Evolutionary conservation across 2,113 vertebrate species (phyloP), one percentile per base, ranked within the genome.

Genomic region (Nycticryphes semicollaris): DNA sequence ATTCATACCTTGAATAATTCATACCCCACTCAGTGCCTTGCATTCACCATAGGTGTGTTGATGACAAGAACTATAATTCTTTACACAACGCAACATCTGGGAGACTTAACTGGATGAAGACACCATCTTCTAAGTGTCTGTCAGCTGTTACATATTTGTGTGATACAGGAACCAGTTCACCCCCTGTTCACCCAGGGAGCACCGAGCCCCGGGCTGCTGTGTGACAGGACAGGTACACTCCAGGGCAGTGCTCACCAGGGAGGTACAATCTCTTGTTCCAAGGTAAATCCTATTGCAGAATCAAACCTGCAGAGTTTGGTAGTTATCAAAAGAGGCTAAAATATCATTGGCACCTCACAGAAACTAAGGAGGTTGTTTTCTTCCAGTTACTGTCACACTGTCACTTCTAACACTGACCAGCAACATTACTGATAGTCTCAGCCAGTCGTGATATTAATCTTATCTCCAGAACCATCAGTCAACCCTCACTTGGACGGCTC

Each of bases 191-290:
- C 17, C 31, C 53, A 62, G 69, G 41, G 22, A 41, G 30, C 33
- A 5, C 51, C 41, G 86, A 88, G 47, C 68, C 53, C 1, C 1
- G 63, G 72, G 68, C 77, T 89, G 28, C 78, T 47, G 70, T 53
- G 62, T 56, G 78, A n/a, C 70, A 10, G 48, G 39, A 0, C 7
- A 0, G 10, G 25, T 9, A 39, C 1, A 12, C 35, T 60, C 35
- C 2, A 6, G 27, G 37, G 11, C 3, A 5, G 4, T 56, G 81
- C 76, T 87, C 30, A 5, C 14, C 12, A 9, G 8, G 63, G 25
- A 64, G 54, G 4, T 19, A 12, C 79, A 48, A 6, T 39, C 25
- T 51, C 80, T 48, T 56, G 27, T 28, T 39, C 48, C 39, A 12
- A 7, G 73, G 50, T 53, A 8, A 48, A 47, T 27, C 59, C 57